Evolutionary conservation across 2,888 invertebrate species (phyloP).

Genomic region (Steinernema hermaphroditum): DNA sequence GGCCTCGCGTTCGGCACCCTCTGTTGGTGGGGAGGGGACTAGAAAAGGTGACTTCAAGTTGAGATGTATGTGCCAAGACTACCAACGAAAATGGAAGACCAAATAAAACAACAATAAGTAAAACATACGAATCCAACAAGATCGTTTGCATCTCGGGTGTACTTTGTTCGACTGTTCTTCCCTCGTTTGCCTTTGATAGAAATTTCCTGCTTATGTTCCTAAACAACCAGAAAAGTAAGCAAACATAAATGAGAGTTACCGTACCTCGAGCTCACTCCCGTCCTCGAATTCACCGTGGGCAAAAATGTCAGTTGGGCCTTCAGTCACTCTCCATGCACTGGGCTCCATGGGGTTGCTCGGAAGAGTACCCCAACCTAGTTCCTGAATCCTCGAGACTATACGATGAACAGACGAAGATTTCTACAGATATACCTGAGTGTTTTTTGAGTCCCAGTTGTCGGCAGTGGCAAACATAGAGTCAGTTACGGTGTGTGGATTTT

Average conservation of each 20-base stretch:
- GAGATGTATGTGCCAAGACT: too few relatives aligned
- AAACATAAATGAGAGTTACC: too few relatives aligned
- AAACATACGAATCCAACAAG: constrained; percentile 25
- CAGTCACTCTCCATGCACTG: background rate
- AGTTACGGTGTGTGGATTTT: background rate
- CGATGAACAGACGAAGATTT: background rate
- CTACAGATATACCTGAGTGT: background rate
- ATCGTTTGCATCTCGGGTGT: constrained; percentile 20
- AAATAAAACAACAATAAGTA: too few relatives aligned
- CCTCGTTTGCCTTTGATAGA: background rate
- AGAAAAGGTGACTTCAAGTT: too few relatives aligned
- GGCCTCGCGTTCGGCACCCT: background rate
- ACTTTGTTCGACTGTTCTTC: background rate
- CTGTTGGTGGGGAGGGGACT: too few relatives aligned
- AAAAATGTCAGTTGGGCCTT: background rate
- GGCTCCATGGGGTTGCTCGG: constrained; percentile 1
- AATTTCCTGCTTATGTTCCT: background rate
- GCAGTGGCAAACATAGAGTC: background rate
- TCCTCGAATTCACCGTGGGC: background rate
- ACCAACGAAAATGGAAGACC: too few relatives aligned
- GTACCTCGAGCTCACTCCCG: background rate
- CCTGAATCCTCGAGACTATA: background rate
- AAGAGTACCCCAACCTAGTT: background rate
- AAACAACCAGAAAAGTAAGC: background rate
- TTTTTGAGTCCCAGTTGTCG: background rate